These are phyloP conservation scores for Caenorhabditis afra DNA, from an alignment of 2,888 invertebrate species.

Conservation along the genomic window DNA sequence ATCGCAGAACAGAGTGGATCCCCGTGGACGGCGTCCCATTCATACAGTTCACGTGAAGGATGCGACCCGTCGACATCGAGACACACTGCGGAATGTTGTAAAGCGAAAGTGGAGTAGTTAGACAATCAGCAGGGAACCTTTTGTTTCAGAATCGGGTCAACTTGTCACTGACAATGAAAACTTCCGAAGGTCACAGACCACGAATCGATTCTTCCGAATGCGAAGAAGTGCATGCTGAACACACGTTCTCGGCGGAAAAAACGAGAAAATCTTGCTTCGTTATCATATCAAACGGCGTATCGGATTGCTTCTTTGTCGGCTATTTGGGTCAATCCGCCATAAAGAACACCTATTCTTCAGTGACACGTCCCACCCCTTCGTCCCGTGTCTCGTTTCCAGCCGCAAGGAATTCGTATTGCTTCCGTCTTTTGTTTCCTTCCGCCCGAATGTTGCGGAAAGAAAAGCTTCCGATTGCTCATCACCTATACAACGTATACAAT, in stretches of 20 bases:
- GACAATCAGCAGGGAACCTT: too few relatives aligned
- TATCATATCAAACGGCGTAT: conserved; percentile 42
- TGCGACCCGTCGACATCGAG: too few relatives aligned
- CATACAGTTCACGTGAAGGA: conserved; percentile 6
- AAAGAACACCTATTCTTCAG: conserved; percentile 44
- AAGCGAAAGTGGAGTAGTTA: not conserved
- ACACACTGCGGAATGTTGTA: too few relatives aligned
- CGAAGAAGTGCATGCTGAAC: too few relatives aligned
- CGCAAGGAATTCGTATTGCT: conserved; percentile 30
- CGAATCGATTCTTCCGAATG: too few relatives aligned
- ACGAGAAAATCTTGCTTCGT: conserved; percentile 23
- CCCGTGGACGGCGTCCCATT: too few relatives aligned
- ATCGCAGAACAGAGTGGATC: conserved; percentile 4
- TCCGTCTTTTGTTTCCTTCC: conserved; percentile 33
- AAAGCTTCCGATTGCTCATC: conserved; percentile 49
- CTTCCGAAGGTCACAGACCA: too few relatives aligned
- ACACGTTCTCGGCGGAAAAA: conserved; percentile 10
- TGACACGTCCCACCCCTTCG: conserved; percentile 5
- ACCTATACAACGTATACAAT: conserved; percentile 18
- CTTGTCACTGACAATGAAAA: too few relatives aligned
- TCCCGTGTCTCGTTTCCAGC: conserved; percentile 13
- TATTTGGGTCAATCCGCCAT: conserved; percentile 51
- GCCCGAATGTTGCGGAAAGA: conserved; percentile 8
- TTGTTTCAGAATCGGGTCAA: too few relatives aligned
- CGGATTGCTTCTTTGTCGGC: conserved; percentile 20